Conservation (phyloP, 1,140 invertebrate genomes). For the Drosophila trapezifrons region DNA sequence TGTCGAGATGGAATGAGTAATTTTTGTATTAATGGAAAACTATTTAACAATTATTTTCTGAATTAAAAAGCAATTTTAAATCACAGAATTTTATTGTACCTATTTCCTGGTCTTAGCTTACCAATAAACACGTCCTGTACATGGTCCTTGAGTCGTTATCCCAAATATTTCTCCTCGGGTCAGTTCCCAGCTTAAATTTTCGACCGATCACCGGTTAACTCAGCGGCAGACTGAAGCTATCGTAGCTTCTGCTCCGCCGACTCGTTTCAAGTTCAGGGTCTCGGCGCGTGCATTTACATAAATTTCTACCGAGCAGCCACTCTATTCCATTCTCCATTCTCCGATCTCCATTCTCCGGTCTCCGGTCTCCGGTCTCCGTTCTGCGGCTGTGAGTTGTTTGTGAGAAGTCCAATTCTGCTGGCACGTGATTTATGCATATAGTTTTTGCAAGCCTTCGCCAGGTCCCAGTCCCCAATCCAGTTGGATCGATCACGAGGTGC, state of each 20-base stretch:
- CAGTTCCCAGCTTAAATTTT: constrained; percentile 12
- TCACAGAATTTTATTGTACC: background rate
- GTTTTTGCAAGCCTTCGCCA: constrained; percentile 27
- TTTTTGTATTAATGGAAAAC: background rate
- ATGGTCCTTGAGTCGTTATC: constrained; percentile 28
- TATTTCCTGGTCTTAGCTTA: constrained; percentile 12
- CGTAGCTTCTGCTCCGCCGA: constrained; percentile 33
- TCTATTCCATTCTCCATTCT: constrained; percentile 51
- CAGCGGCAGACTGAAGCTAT: constrained; percentile 59
- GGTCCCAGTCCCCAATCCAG: constrained; percentile 41
- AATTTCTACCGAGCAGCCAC: constrained; percentile 60
- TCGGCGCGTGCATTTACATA: constrained; percentile 69
- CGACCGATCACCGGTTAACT: constrained; percentile 49
- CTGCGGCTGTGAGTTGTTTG: constrained; percentile 27
- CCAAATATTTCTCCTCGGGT: constrained; percentile 6
- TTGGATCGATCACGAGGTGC: constrained; percentile 67
- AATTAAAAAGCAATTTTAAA: background rate
- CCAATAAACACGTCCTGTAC: constrained; percentile 57
- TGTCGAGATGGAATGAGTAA: no score
- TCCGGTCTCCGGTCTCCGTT: constrained; percentile 27
- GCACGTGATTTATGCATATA: constrained; percentile 76
- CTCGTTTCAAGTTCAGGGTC: constrained; percentile 75
- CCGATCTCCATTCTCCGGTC: constrained; percentile 8
- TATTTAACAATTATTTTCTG: background rate
- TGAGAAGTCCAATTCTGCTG: constrained; percentile 46